Evolutionary conservation across 1,140 invertebrate genomes (phyloP).

Genomic region (Drosophila micromelanica): DNA sequence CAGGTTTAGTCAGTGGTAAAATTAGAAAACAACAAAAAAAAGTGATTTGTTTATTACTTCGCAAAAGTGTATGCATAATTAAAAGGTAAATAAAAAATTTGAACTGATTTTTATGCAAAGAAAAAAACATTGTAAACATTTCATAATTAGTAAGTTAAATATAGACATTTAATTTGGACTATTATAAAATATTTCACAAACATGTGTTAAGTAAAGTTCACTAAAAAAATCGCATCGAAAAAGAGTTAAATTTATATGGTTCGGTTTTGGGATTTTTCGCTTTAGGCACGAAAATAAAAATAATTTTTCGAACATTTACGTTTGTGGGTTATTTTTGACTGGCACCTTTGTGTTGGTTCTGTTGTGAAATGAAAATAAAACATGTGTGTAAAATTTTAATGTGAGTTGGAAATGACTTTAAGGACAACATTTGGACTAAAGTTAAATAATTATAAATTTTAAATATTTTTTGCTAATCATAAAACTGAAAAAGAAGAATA

Average conservation of each 20-base stretch:
- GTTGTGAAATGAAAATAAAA: background rate
- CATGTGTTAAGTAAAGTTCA: constrained; percentile 51
- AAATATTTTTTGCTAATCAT: no score
- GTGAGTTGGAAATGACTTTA: no score
- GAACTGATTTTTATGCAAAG: constrained; percentile 23
- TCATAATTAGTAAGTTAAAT: constrained; percentile 73
- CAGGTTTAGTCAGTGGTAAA: no score
- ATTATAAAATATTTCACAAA: constrained; percentile 65
- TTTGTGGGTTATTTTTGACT: background rate
- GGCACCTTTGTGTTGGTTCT: background rate
- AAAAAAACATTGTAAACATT: constrained; percentile 30
- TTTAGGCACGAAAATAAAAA: constrained; percentile 19
- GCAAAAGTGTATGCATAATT: background rate
- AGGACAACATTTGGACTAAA: no score
- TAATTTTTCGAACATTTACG: background rate
- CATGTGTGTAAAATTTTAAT: no score
- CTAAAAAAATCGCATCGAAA: constrained; percentile 34
- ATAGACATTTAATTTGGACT: constrained; percentile 40
- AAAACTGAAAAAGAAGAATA: no score
- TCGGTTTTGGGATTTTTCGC: constrained; percentile 9
- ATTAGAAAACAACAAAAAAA: background rate
- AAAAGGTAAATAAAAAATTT: constrained; percentile 18
- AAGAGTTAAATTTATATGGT: constrained; percentile 18
- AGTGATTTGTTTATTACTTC: background rate
- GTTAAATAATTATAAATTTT: no score